Evolutionary conservation across 1,140 invertebrate species (phyloP), one percentile per base, ranked within the genome.

Genomic region (Onthophagus taurus): DNA sequence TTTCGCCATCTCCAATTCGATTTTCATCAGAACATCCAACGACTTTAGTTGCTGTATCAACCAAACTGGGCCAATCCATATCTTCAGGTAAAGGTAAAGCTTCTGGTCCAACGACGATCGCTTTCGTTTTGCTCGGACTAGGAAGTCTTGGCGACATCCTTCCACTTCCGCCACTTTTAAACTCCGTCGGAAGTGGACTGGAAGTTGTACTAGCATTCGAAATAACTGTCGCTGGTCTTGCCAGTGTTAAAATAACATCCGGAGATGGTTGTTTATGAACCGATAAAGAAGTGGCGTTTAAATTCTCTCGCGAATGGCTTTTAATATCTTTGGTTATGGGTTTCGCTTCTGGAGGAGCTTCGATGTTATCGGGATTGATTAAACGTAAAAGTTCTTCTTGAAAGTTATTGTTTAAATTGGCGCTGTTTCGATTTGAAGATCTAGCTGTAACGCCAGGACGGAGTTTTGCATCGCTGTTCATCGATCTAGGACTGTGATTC

Each of bases 331-430:
- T 47, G 11, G 44, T 34, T 6, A 41, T 30, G 12, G 2, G 35
- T 48, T 34, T 47, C 47, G 29, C 48, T 9, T 26, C 46, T n/a
- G n/a, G n/a, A 26, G 65, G 61, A 30, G 69, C 71, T 45, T 60
- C 70, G 47, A 79, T 76, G 46, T 79, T 78, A 58, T 93, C 89
- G 0, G 88, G 86, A 68, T 87, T 86, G 48, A 95, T 93, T 1
- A 95, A 69, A 23, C 84, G 77, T 71, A 92, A 83, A 2, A 95
- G 68, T 57, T 95, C 89, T 61, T 93, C 88, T 67, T 93, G 83
- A 3, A 90, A 66, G 16, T 79, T 85, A 53, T 75, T 81, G 1
- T 72, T 73, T 13, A 80, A 62, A 60, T 80, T 80, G 2, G 77
- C 76, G 11, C 76, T 80, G 53, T 76, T 76, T 45, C 76, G 55